Evolutionary conservation across 1,140 invertebrate species (phyloP).

Genomic region (Trypoxylus dichotomus): DNA sequence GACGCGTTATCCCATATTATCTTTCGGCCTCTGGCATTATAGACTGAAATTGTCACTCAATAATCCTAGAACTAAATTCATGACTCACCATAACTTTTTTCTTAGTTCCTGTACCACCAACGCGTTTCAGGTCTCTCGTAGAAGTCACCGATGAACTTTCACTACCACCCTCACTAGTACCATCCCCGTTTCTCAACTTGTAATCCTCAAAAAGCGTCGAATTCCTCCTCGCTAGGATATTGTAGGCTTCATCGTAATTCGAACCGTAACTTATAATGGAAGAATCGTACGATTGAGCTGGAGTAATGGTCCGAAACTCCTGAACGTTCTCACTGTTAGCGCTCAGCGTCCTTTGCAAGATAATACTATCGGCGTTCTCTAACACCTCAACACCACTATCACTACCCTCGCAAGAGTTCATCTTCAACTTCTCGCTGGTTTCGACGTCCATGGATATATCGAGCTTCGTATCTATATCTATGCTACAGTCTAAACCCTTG

Average conservation of each 20-base stretch:
- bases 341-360: conserved; percentile 56
- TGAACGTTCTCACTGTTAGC: conserved; percentile 63
- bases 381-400: conserved; percentile 77
- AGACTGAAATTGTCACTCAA: too few relatives aligned
- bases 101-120: conserved; percentile 43
- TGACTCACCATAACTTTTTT: conserved; percentile 47
- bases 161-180: conserved; percentile 70
- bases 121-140: conserved; percentile 43
- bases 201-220: conserved; percentile 55
- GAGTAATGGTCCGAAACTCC: conserved; percentile 61
- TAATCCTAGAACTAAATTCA: too few relatives aligned
- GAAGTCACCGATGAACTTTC: conserved; percentile 70
- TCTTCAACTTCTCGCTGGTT: conserved; percentile 26
- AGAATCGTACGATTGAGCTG: conserved; percentile 67
- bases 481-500: not conserved
- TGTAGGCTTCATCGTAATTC: conserved; percentile 65
- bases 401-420: conserved; percentile 63
- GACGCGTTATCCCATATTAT: too few relatives aligned
- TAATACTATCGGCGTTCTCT: conserved; percentile 53
- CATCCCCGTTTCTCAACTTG: conserved; percentile 55
- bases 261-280: conserved; percentile 76
- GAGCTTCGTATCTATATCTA: too few relatives aligned
- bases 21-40: too few relatives aligned
- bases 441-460: conserved; percentile 28
- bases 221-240: conserved; percentile 56